Percentiles rank a stretch among this genome's conserved stretches.
These are phyloP conservation scores for Sebastes kiyomatsui DNA, from an alignment of 2,797 vertebrate genomes.

Conservation along the genomic window DNA sequence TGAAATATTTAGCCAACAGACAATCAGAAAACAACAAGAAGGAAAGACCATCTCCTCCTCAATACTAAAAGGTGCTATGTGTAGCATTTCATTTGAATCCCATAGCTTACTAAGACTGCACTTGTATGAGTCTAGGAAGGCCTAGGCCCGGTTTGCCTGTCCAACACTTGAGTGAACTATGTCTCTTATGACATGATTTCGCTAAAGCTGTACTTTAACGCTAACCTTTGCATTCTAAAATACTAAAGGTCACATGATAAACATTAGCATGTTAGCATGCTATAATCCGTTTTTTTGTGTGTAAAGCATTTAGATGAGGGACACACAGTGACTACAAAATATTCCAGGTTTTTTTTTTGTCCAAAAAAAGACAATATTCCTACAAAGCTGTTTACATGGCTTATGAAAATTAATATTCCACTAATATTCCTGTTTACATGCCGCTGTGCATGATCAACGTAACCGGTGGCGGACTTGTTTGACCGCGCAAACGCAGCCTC, in stretches of 20 bases:
- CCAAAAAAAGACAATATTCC: background rate
- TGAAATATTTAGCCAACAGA: slow-evolving; percentile 31
- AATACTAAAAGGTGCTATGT: slow-evolving; percentile 36
- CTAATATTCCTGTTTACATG: background rate
- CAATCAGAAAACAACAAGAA: slow-evolving; percentile 47
- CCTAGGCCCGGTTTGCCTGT: background rate
- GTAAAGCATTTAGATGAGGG: background rate
- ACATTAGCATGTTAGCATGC: slow-evolving; percentile 15
- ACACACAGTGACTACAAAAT: background rate
- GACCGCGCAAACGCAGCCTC: too few species aligned
- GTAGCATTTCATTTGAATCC: background rate
- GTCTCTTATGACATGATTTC: background rate
- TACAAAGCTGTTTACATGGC: background rate
- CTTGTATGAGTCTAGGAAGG: background rate
- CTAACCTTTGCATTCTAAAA: background rate
- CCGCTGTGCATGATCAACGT: too few species aligned
- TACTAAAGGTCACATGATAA: background rate
- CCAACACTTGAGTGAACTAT: background rate
- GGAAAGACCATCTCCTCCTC: background rate
- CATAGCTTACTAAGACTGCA: background rate
- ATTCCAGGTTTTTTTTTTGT: too few species aligned
- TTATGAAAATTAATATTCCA: background rate
- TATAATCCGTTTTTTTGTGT: background rate
- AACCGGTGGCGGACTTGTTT: too few species aligned
- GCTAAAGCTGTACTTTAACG: background rate